Conservation (phyloP, 2,113 vertebrate genomes). For the Amphiprion percula region DNA sequence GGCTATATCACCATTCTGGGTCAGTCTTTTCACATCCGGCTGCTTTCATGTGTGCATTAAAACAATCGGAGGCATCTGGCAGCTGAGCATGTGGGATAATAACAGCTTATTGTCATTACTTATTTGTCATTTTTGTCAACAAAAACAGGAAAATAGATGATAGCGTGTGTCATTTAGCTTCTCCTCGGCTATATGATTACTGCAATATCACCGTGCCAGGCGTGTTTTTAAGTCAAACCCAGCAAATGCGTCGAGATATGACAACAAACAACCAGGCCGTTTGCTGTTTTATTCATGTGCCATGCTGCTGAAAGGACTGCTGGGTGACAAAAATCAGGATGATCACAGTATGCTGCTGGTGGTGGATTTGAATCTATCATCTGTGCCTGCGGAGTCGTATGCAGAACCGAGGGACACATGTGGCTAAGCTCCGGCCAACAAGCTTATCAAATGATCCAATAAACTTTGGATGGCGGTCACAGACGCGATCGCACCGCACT, state of each 20-base stretch:
- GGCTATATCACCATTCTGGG: neutral
- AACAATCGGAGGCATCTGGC: constrained; percentile 12
- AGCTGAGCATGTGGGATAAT: constrained; percentile 22
- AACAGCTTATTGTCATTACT: constrained; percentile 4
- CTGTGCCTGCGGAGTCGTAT: constrained; percentile 19
- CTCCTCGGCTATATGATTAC: neutral
- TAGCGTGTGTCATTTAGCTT: neutral
- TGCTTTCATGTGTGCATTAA: neutral
- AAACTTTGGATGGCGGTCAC: constrained; percentile 53
- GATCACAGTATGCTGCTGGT: constrained; percentile 29
- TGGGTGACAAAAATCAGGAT: neutral
- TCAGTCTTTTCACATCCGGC: neutral
- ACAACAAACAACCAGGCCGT: constrained; percentile 23
- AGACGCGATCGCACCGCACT: constrained; percentile 31
- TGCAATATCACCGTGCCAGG: neutral
- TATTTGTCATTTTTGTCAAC: constrained; percentile 22
- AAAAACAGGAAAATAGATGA: constrained; percentile 7
- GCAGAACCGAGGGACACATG: constrained; percentile 13
- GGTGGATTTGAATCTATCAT: constrained; percentile 45
- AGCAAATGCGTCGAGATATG: neutral
- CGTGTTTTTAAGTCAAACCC: constrained; percentile 4
- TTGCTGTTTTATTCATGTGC: constrained; percentile 17
- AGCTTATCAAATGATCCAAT: constrained; percentile 72
- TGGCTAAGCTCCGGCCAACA: constrained; percentile 46
- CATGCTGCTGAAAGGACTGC: constrained; percentile 23